Evolutionary conservation across 2,888 invertebrate species (phyloP).

Genomic region (Harpagoxenus sublaevis): DNA sequence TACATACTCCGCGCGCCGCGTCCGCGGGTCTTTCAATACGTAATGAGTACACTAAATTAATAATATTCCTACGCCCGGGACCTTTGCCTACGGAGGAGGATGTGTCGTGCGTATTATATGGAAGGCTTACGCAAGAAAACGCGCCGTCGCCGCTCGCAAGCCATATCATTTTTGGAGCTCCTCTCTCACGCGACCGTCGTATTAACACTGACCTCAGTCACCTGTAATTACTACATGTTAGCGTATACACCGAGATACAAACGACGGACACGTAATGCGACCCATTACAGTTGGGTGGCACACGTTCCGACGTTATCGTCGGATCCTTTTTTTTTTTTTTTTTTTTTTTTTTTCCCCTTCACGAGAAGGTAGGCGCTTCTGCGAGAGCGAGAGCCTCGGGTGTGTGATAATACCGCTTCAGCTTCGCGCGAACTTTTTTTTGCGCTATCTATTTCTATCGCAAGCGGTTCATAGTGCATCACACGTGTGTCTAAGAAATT

Average conservation of each 20-base stretch:
- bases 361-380: conserved; percentile 1
- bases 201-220: conserved; percentile 86
- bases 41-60: conserved; percentile 81
- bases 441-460: conserved; percentile 12
- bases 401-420: not conserved
- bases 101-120: conserved; percentile 74
- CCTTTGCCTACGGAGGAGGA: conserved; percentile 70
- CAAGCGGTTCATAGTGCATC: conserved; percentile 30
- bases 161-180: conserved; percentile 85
- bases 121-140: conserved; percentile 75
- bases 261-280: conserved; percentile 75
- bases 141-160: conserved; percentile 76
- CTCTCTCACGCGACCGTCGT: conserved; percentile 84
- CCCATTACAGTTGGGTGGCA: conserved; percentile 54
- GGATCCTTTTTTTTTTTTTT: conserved; percentile 46
- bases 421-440: conserved; percentile 6
- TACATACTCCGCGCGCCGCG: conserved; percentile 68
- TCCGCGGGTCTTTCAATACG: conserved; percentile 72
- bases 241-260: conserved; percentile 63
- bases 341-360: not conserved
- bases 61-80: conserved; percentile 74
- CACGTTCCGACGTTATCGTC: conserved; percentile 49
- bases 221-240: conserved; percentile 84
- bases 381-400: conserved; percentile 2
- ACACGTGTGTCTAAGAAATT: not conserved